These are phyloP conservation scores for Cepaea nemoralis DNA, from an alignment of 1,140 invertebrate genomes.

Conservation along the genomic window DNA sequence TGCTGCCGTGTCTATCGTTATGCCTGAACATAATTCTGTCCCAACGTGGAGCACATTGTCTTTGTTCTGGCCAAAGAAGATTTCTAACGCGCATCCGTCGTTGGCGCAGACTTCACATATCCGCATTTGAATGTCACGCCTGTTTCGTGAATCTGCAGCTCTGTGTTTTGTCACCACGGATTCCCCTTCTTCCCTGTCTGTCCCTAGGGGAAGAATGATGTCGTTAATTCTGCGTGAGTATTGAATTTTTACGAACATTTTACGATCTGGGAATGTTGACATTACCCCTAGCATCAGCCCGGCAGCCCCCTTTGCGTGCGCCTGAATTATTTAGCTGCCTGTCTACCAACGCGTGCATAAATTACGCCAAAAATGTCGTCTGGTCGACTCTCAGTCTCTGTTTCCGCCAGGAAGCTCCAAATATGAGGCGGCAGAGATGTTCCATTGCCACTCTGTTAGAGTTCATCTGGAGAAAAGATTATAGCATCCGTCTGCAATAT, in stretches of 20 bases:
- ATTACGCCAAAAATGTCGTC: background rate
- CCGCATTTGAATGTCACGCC: background rate
- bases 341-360: conserved; percentile 7
- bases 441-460: background rate
- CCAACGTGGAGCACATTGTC: too few species aligned
- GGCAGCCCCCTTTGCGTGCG: background rate
- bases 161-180: conserved; percentile 8
- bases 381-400: background rate
- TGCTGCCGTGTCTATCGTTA: too few species aligned
- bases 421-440: background rate
- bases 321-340: conserved; percentile 6
- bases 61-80: background rate
- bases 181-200: background rate
- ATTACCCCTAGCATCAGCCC: background rate
- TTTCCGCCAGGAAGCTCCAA: background rate
- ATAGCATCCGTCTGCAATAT: background rate
- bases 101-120: background rate
- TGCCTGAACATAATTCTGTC: too few species aligned
- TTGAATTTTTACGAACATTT: background rate
- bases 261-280: conserved; percentile 9
- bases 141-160: background rate
- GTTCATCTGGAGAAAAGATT: background rate
- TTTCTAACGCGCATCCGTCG: background rate
- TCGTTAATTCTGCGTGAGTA: background rate
- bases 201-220: background rate